A percentile compares a stretch with the other conserved stretches of the same genome.
phyloP scores from a whole-genome alignment of 2,797 vertebrate genomes.

The Phrynocephalus forsythii region DNA sequence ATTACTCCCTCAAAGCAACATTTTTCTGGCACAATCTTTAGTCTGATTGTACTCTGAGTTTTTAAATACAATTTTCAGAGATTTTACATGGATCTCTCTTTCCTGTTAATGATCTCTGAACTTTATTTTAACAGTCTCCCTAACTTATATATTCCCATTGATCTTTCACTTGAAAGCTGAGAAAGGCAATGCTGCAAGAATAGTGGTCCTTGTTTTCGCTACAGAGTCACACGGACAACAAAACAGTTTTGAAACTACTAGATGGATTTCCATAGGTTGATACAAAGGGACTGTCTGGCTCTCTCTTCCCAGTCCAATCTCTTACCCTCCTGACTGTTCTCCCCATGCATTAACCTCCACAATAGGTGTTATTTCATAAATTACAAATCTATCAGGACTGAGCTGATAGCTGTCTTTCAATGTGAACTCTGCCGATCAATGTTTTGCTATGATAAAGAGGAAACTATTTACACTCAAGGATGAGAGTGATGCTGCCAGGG shows the following conservation, averaged over 20 bases:
- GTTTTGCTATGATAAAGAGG: slow-evolving; percentile 21
- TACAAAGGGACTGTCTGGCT: slow-evolving; percentile 17
- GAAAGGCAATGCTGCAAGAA: not conserved
- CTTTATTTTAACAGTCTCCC: too few species aligned
- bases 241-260: not conserved
- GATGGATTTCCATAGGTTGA: slow-evolving; percentile 10
- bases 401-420: slow-evolving; percentile 49
- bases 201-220: not conserved
- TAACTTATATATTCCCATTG: not conserved
- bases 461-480: slow-evolving; percentile 30
- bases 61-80: not conserved
- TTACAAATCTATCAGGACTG: slow-evolving; percentile 48
- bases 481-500: slow-evolving; percentile 4
- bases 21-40: too few species aligned
- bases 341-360: slow-evolving; percentile 11
- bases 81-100: not conserved
- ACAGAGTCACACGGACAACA: not conserved
- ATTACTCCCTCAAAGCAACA: too few species aligned
- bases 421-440: slow-evolving; percentile 29
- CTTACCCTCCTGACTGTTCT: not conserved
- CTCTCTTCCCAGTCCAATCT: not conserved
- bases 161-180: slow-evolving; percentile 7
- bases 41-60: not conserved
- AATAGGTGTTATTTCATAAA: slow-evolving; percentile 64
- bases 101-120: not conserved